Evolutionary conservation across 2,888 invertebrate species (phyloP).

Genomic region (Marronus borbonicus): DNA sequence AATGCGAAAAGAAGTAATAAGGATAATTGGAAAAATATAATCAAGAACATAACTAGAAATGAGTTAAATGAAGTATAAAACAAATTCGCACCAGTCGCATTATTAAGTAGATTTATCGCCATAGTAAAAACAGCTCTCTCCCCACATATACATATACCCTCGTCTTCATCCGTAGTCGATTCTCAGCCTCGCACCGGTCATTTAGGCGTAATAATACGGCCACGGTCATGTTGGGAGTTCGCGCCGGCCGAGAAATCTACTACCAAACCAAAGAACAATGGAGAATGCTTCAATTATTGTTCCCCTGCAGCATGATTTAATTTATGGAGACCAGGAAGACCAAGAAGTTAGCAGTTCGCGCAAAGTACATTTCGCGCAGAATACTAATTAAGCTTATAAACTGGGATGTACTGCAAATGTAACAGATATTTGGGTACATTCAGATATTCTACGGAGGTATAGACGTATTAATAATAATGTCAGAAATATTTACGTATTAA

Average conservation of each 20-base stretch:
- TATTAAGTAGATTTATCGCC: constrained; percentile 45
- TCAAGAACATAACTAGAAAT: constrained; percentile 48
- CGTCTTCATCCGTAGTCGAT: background rate
- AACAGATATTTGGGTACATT: background rate
- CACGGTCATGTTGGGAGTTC: constrained; percentile 1
- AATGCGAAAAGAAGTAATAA: constrained; percentile 39
- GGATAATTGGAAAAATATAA: constrained; percentile 51
- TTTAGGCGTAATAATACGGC: constrained; percentile 17
- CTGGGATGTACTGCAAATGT: background rate
- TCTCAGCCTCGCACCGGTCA: constrained; percentile 5
- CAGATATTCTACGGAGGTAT: background rate
- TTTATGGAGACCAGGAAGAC: constrained; percentile 7
- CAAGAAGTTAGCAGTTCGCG: constrained; percentile 10
- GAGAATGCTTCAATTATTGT: constrained; percentile 32
- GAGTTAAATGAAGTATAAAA: constrained; percentile 50
- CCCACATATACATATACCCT: background rate
- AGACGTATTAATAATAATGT: too few relatives aligned
- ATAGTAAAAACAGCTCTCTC: constrained; percentile 12
- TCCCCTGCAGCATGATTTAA: constrained; percentile 23
- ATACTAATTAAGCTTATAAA: constrained; percentile 24
- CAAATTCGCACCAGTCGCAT: constrained; percentile 45
- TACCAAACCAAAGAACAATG: constrained; percentile 14
- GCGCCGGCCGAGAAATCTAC: background rate
- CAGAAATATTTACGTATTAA: too few relatives aligned
- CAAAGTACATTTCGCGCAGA: constrained; percentile 6